Evolutionary conservation across 2,113 vertebrate genomes (phyloP).

Genomic region (Phocoena phocoena): DNA sequence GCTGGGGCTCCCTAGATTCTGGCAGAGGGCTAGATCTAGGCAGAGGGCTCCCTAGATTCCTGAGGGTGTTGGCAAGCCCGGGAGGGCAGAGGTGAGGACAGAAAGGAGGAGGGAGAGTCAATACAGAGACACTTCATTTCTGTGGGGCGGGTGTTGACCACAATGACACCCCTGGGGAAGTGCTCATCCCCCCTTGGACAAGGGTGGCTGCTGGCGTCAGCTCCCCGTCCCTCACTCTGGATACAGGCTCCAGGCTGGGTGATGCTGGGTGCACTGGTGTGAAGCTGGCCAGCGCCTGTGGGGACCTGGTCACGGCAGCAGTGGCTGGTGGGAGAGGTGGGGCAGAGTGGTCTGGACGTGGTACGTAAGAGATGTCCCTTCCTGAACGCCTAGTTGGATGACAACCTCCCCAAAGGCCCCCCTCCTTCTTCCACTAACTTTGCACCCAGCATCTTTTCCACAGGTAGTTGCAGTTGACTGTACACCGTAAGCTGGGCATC

Average conservation of each 20-base stretch:
- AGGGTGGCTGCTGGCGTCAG: neutral
- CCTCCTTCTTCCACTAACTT: fast-evolving
- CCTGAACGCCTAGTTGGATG: fast-evolving
- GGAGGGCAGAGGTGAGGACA: neutral
- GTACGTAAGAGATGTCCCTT: neutral
- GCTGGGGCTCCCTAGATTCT: no score
- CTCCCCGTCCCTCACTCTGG: fast-evolving
- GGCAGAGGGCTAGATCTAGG: no score
- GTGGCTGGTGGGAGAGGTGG: neutral
- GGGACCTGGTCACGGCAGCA: fast-evolving
- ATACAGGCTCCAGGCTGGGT: no score
- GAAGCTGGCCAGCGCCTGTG: fast-evolving
- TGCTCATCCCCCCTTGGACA: neutral
- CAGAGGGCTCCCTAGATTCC: no score
- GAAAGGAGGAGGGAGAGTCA: fast-evolving
- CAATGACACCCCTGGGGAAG: neutral
- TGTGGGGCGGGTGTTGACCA: neutral
- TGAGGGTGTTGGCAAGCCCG: fast-evolving
- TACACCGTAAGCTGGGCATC: fast-evolving
- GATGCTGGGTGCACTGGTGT: neutral
- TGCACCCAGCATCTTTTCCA: neutral
- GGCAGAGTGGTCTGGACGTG: neutral
- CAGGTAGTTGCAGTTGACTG: fast-evolving
- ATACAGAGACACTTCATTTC: fast-evolving
- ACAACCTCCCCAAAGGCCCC: neutral